Conservation (phyloP, 2,888 invertebrate species). For the Bruchidius siliquastri region DNA sequence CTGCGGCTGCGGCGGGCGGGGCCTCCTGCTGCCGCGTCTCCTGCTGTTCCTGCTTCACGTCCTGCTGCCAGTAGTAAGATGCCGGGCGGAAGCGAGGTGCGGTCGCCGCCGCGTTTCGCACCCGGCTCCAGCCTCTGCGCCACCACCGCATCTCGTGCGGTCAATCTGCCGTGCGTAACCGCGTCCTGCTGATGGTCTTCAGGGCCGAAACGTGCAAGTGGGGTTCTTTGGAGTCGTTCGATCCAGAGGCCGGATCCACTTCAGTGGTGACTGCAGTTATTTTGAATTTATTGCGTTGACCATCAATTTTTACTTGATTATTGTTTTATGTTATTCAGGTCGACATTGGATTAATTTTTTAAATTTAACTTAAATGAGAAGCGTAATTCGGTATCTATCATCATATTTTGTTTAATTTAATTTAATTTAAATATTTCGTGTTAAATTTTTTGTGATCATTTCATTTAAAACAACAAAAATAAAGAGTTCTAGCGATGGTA, state of each 20-base stretch:
- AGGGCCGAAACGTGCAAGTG: neutral
- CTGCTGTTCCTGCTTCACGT: neutral
- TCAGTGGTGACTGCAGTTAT: neutral
- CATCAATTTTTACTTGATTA: no score
- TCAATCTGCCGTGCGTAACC: neutral
- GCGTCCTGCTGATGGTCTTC: neutral
- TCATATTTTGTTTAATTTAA: no score
- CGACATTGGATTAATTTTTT: no score
- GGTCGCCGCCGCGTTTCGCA: neutral
- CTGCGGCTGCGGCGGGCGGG: neutral
- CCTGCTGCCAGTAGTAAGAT: neutral
- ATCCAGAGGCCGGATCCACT: neutral
- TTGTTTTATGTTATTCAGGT: no score
- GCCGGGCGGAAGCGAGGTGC: neutral
- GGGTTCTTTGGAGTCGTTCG: neutral
- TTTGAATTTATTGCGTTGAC: neutral
- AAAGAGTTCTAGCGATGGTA: no score
- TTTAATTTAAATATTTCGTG: no score
- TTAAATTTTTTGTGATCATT: no score
- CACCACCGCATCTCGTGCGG: neutral
- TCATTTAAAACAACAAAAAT: no score
- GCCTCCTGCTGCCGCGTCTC: neutral
- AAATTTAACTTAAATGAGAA: no score
- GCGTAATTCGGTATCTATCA: no score
- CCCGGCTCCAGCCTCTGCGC: neutral